phyloP scores from a whole-genome alignment of 2,888 invertebrate genomes.

The Idaea dimidiata region DNA sequence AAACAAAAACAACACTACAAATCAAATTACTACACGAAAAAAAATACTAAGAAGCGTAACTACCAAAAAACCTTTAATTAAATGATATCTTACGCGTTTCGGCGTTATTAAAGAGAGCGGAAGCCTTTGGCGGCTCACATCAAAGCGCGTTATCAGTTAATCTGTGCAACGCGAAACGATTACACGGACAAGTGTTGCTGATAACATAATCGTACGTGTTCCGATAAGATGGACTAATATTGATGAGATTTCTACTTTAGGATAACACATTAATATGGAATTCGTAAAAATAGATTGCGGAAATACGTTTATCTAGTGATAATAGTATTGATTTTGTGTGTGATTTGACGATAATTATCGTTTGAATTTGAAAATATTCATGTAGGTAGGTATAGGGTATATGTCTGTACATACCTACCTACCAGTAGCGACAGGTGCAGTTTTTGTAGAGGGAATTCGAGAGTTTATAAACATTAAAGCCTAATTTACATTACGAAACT shows the following conservation, averaged over 20 bases:
- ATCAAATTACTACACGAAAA: constrained; percentile 8
- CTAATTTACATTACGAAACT: too few relatives aligned
- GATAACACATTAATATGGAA: constrained; percentile 17
- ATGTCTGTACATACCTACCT: background rate
- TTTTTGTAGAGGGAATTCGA: background rate
- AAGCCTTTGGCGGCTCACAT: constrained; percentile 39
- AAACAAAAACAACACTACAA: constrained; percentile 4
- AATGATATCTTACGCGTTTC: constrained; percentile 40
- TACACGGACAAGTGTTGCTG: constrained; percentile 28
- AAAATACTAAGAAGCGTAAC: constrained; percentile 15
- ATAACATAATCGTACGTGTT: constrained; percentile 11
- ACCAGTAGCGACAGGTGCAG: background rate
- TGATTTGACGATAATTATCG: background rate
- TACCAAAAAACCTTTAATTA: constrained; percentile 30
- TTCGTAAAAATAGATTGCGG: constrained; percentile 5
- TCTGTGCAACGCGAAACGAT: constrained; percentile 36
- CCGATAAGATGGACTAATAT: constrained; percentile 21
- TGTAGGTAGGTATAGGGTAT: background rate
- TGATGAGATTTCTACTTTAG: constrained; percentile 22
- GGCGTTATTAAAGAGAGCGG: constrained; percentile 45
- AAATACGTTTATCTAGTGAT: background rate
- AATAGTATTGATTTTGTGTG: background rate
- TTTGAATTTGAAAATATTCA: background rate
- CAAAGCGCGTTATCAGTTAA: constrained; percentile 40
- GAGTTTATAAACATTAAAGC: too few relatives aligned